Conservation (phyloP, 2,113 vertebrate genomes). For the Prolemur simus region DNA sequence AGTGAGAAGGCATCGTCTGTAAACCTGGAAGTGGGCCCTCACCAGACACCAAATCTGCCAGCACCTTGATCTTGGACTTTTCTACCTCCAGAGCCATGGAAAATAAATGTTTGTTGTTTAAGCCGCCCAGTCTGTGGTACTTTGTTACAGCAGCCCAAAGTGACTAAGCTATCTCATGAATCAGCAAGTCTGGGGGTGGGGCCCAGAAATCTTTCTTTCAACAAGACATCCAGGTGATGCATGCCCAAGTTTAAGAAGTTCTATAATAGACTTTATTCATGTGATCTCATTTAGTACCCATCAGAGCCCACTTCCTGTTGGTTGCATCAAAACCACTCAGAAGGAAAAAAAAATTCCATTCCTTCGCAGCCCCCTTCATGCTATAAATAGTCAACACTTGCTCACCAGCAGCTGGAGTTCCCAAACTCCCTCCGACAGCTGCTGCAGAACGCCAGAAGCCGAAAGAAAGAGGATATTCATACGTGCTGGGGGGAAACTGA, state of each 20-base stretch:
- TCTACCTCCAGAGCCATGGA: not conserved
- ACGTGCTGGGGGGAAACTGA: not conserved
- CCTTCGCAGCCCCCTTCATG: not conserved
- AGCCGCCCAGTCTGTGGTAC: not conserved
- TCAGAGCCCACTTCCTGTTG: slow-evolving; percentile 35
- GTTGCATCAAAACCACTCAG: not conserved
- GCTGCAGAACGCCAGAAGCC: not conserved
- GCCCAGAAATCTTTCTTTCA: not conserved
- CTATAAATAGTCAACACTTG: slow-evolving; percentile 72
- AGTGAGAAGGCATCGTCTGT: not conserved
- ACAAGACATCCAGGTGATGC: not conserved
- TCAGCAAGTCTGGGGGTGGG: not conserved
- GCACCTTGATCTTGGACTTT: not conserved
- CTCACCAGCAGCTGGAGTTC: slow-evolving; percentile 66
- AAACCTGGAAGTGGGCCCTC: not conserved
- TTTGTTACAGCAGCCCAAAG: not conserved
- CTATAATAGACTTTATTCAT: not conserved
- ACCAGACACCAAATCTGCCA: not conserved
- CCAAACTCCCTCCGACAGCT: not conserved
- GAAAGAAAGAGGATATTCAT: not conserved
- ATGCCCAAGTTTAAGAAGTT: not conserved
- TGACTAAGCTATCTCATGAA: not conserved
- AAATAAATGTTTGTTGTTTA: not conserved
- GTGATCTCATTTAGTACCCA: not conserved
- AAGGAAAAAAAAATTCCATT: slow-evolving; percentile 38